Base-by-base conservation (phyloP, 1,140 invertebrate genomes). In the Drosophila ficusphila region DNA sequence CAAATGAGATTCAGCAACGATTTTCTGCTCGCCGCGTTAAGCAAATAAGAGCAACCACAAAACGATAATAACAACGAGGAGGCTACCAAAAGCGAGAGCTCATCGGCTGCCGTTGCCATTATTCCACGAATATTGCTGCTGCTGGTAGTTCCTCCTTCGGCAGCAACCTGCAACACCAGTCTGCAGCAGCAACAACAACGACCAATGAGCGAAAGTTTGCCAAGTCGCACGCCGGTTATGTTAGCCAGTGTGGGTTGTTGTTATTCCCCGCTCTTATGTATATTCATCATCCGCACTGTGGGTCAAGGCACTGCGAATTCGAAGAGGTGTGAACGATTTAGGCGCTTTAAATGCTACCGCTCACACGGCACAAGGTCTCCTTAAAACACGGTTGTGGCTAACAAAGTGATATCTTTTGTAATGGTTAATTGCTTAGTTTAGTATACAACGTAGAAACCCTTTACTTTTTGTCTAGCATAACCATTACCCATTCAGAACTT, bases 171-270 rank as follows among this genome's bases (percentile, higher is more conserved):
- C 33, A 39, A 11, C 8, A 21, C 56, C 56, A 49, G 34, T 34
- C 1, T 16, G 48, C 19, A 38, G 29, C 34, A 34, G 23, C 23
- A 46, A 0, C 53, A 31, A 21, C 34, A 16, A 61, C 38, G 57
- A 42, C 18, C 29, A 36, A 12, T 27, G 49, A 77, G 81, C 81
- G 82, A 85, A 85, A 85, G 81, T 85, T 47, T 42, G 53, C 36
- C 34, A 23, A 46, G 16, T 74, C 51, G 61, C 67, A 31, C 56
- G 46, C 51, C 58, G 46, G 27, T 49, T 69, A 65, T 67, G 54
- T 54, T 71, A 86, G 65, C 81, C 79, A 86, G 61, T 79, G 79
- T 81, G 61, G 23, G 56, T 56, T 49, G 53, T 57, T 48, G 44
- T 39, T 52, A 46, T 19, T 47, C 33, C 16, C 25, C 25, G 27